Base-by-base conservation (phyloP, 2,888 invertebrate genomes). In the Cephus nigrinus region DNA sequence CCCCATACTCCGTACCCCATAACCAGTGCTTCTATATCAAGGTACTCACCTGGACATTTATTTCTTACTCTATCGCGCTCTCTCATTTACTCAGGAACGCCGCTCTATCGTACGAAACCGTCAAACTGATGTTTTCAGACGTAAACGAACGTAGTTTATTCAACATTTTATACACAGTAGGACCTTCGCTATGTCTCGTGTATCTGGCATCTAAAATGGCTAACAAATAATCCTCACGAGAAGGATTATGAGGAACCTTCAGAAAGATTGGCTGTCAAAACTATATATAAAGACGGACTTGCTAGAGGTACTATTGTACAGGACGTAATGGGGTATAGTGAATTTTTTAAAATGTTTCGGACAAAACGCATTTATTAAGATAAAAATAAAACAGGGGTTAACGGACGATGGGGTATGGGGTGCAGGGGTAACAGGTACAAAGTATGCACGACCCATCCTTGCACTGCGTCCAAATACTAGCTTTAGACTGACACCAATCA, bases 381-480 rank as follows among this genome's bases (percentile, higher is more conserved):
- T 55, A 55, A 55, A 55, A 55, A 2, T 55, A 0, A 23, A 9
- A 55, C 55, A 9, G 55, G 55, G 55, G 55, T 55, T 55, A 55
- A 23, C 55, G 55, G 23, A 55, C 23, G 55, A 55, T 55, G 23
- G 55, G 55, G 55, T 55, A 55, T 55, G 55, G 55, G 23, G 55
- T 55, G 55, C 23, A 55, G 23, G 55, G 55, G 9, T 55, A 55
- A 9, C 23, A 23, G 55, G 55, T 55, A 55, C 23, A 85, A 84
- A 84, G 86, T 87, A 89, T 86, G 87, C 87, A 89, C 89, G 87
- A 87, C 87, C 88, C 88, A 90, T 90, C 88, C 89, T 90, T 85
- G 90, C 88, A 90, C 89, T 89, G 89, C 88, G 88, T 90, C 88
- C 89, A 89, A 90, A 89, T 88, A 88, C 83, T 90, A 90, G 89